Evolutionary conservation across 2,888 invertebrate genomes (phyloP), one percentile per base, ranked within the genome.

Genomic region (Amiota communis): DNA sequence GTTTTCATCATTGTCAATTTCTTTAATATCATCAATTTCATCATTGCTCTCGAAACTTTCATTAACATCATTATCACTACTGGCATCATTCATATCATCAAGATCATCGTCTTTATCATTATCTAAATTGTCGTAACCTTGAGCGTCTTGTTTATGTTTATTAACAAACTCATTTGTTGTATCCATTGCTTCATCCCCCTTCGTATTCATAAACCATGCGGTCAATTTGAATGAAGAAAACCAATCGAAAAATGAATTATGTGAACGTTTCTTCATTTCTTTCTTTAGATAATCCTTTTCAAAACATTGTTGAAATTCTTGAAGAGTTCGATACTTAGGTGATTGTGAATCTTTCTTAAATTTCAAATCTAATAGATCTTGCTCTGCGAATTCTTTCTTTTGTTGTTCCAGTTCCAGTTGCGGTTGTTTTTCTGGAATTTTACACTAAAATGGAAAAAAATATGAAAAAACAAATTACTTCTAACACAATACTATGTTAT

Each of bases 11-110:
- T 53, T 10, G 3, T 53, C 8, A 53, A 8, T 53, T 53, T 53
- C 53, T 6, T 56, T 56, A 15, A 17, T 15, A 6, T 13, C 17
- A 13, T n/a, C 3, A 80, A 36, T 48, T 57, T 75, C n/a, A n/a
- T n/a, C n/a, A n/a, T n/a, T n/a, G n/a, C n/a, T n/a, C n/a, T n/a
- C n/a, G n/a, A n/a, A n/a, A n/a, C n/a, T n/a, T 23, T 23, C 23
- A 23, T 23, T 1, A 23, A 3, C 0, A 6, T 36, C 36, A 36
- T 4, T 6, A 36, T 36, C 36, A 12, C 36, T 48, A n/a, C 8
- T 47, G 15, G 15, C 57, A 13, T 46, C 46, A 4, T 17, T 23
- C 1, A 8, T 47, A n/a, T 64, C 64, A n/a, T 8, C 17, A 17
- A 10, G 17, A 1, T 46, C 20, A 11, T 9, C 48, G 13, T 20